Base-by-base conservation (phyloP, 2,797 vertebrate genomes). In the Percopsis omiscomaycus region DNA sequence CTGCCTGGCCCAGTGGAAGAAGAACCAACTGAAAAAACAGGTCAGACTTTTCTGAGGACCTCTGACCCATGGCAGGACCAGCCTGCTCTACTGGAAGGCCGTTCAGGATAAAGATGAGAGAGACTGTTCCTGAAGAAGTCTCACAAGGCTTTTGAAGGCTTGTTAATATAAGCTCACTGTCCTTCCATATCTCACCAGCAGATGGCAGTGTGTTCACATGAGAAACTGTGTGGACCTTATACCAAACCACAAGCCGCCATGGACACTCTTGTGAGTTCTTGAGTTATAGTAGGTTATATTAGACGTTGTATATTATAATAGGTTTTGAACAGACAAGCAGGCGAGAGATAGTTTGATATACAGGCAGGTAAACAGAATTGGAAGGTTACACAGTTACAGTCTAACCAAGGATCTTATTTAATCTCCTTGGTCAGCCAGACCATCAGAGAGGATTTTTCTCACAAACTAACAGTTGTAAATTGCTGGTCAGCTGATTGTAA, bases 21-120 rank as follows among this genome's bases (percentile, higher is more conserved):
- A 95, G 83, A 98, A 98, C 1, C 96, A 98, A 83, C 89, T 98
- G 75, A 98, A 98, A 91, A 98, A 98, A 86, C 95, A 94, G 80
- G 94, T 94, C 45, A 89, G 96, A 81, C 95, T 98, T 55, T 98
- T 98, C 86, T 98, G 91, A 92, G 73, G 68, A 48, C 2, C 9
- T 73, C 49, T 37, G 55, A 70, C 29, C 16, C 12, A 5, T 27
- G 5, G 61, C 12, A 56, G n/a, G 9, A n/a, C 32, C 29, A 50
- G 13, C 5, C n/a, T 48, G 3, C 66, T 66, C 47, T 45, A 14
- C 61, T 27, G 8, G 15, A 49, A 3, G n/a, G 61, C 5, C 50
- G 3, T 52, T 13, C 50, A 27, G 37, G 37, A 42, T 9, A 1
- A 42, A 42, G 37, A 6, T 42, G 6, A 22, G 22, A 22, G 22